A percentile compares a stretch with the other conserved stretches of the same genome.
Conservation (phyloP, 2,888 invertebrate genomes). For the Nephrotoma guestfalica region DNA sequence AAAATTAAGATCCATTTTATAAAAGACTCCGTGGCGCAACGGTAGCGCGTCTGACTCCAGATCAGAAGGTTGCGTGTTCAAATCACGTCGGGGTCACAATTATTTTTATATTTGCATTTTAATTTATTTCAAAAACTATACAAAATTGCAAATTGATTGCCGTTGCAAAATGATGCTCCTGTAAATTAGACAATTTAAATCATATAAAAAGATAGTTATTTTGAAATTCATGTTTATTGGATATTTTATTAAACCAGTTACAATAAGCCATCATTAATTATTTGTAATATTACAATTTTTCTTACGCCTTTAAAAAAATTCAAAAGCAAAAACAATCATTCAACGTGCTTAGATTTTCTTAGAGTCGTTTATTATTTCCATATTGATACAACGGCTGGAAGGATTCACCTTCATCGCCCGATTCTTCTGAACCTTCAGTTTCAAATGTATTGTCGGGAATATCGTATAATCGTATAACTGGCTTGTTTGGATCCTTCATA, state of each 20-base stretch:
- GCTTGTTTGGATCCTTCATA: conserved; percentile 99
- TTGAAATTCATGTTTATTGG: conserved; percentile 2
- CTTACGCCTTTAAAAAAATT: background rate
- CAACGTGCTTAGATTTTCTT: background rate
- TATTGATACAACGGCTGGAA: conserved; percentile 30
- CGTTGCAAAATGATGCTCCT: background rate
- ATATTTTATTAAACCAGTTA: background rate
- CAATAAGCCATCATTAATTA: background rate
- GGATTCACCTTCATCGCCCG: conserved; percentile 31
- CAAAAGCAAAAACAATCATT: background rate
- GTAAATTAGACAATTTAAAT: background rate
- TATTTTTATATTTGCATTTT: background rate
- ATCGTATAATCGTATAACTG: conserved; percentile 91
- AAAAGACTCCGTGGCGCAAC: conserved; percentile 11
- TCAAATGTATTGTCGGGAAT: conserved; percentile 98
- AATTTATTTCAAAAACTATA: too few species aligned
- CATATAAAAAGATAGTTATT: background rate
- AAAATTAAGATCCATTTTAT: background rate
- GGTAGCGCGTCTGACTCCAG: conserved; percentile 12
- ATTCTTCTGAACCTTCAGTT: conserved; percentile 76
- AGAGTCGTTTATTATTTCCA: conserved; percentile 10
- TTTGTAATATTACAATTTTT: background rate
- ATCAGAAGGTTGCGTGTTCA: conserved; percentile 12
- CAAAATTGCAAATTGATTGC: too few species aligned
- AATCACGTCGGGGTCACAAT: conserved; percentile 10